Evolutionary conservation across 2,888 invertebrate species (phyloP), one percentile per base, ranked within the genome.

Genomic region (Agonopterix alstromeriana): DNA sequence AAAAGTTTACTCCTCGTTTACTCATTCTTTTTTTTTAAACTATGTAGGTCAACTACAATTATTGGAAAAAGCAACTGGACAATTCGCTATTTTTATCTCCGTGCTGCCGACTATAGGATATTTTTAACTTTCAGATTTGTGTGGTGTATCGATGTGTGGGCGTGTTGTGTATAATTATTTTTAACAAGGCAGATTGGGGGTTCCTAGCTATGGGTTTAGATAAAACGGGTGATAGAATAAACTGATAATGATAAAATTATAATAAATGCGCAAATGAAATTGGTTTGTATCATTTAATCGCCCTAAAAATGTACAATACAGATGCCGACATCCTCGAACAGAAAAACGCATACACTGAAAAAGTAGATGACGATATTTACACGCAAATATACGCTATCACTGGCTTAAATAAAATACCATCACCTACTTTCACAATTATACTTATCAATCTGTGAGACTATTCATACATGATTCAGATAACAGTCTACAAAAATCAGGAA

Each of bases 271-370:
- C 55, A 54, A 48, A 57, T 44, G 53, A 42, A 59, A 64, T 71
- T 68, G 65, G 71, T 80, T 80, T 77, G 78, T 82, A 86, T 86
- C 77, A 82, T 88, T 88, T 87, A 85, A 77, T 87, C 73, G 80
- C 84, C 86, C 86, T 86, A 85, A 84, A 84, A 87, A 84, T 82
- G 80, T 86, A 87, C 83, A 87, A 77, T 83, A 84, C 78, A 82
- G 75, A 77, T 80, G 81, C 81, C 70, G 82, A 87, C 85, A 86
- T 81, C 79, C 77, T 75, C 77, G 63, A 77, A 78, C 77, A 70
- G 74, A 62, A 73, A 73, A 73, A 73, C 63, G 66, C 60, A 55
- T 60, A 57, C 57, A 71, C 63, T 64, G 57, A 65, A 75, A 70
- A 82, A 82, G 71, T 70, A 79, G 77, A 77, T 76, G 82, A 79